Conservation (phyloP, 2,113 vertebrate species). For the Oceanites oceanicus region DNA sequence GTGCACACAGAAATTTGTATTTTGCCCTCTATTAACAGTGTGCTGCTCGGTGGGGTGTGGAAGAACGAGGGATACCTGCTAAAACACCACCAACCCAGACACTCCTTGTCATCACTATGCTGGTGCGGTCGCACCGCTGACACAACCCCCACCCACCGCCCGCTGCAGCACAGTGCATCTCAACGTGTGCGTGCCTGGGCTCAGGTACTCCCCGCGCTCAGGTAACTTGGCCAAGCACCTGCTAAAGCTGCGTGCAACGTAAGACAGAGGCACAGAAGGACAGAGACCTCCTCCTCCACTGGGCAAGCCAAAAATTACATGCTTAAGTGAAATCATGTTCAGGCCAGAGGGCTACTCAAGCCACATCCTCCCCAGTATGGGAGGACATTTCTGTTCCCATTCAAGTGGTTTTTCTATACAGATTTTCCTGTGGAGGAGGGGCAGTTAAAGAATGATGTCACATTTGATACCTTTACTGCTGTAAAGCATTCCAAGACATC, state of each 20-base stretch:
- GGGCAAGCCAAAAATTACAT: not conserved
- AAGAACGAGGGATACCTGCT: not conserved
- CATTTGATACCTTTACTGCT: not conserved
- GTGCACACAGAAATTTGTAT: not conserved
- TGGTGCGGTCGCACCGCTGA: not conserved
- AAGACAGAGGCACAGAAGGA: not conserved
- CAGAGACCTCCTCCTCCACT: not conserved
- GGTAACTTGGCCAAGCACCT: not conserved
- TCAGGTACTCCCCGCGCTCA: too few species aligned
- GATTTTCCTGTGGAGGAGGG: not conserved
- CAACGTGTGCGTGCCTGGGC: not conserved
- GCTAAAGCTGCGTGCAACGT: not conserved
- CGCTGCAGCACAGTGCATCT: not conserved
- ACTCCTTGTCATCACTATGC: not conserved
- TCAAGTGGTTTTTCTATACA: not conserved
- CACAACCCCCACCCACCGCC: not conserved
- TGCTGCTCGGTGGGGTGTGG: not conserved
- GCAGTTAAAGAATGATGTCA: not conserved
- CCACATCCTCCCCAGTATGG: not conserved
- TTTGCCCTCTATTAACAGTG: not conserved
- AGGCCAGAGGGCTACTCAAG: not conserved
- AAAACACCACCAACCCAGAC: not conserved
- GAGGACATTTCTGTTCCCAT: not conserved
- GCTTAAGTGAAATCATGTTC: not conserved
- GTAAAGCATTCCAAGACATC: not conserved